Percentiles rank a stretch among this genome's conserved stretches.
These are phyloP conservation scores for Orchestia grillus DNA, from an alignment of 1,140 invertebrate species.

Conservation along the genomic window DNA sequence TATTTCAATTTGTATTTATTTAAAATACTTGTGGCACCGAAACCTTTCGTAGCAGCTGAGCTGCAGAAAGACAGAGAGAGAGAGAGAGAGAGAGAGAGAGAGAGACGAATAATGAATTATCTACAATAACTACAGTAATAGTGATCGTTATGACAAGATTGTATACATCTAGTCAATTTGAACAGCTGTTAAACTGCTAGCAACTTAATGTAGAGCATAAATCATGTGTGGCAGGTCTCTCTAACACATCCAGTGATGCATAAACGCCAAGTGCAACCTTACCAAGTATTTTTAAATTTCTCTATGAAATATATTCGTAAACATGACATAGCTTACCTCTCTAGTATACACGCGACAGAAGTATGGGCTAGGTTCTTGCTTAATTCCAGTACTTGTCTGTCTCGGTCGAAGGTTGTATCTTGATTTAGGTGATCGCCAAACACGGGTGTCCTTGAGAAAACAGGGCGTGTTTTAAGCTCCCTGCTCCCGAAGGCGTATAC, in stretches of 20 bases:
- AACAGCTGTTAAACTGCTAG: neutral
- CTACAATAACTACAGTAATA: too few species aligned
- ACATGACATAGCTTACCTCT: neutral
- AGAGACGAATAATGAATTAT: too few species aligned
- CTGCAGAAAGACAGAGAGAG: too few species aligned
- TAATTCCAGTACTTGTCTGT: neutral
- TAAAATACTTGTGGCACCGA: too few species aligned
- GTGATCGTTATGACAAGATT: too few species aligned
- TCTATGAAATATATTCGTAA: neutral
- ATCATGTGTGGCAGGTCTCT: neutral
- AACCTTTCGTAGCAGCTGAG: too few species aligned
- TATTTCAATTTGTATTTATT: too few species aligned
- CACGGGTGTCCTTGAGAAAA: constrained; percentile 14
- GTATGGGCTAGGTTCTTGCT: neutral
- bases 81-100: too few species aligned
- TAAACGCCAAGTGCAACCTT: neutral
- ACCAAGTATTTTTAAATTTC: neutral
- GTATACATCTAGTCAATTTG: neutral
- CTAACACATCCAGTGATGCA: neutral
- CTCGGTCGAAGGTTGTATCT: constrained; percentile 11
- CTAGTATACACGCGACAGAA: neutral
- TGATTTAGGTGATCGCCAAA: constrained; percentile 43
- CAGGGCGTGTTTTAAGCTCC: neutral
- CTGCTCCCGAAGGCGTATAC: neutral
- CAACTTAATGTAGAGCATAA: neutral